These are phyloP conservation scores for Xenentodon cancila DNA, from an alignment of 2,797 vertebrate genomes.

Conservation along the genomic window DNA sequence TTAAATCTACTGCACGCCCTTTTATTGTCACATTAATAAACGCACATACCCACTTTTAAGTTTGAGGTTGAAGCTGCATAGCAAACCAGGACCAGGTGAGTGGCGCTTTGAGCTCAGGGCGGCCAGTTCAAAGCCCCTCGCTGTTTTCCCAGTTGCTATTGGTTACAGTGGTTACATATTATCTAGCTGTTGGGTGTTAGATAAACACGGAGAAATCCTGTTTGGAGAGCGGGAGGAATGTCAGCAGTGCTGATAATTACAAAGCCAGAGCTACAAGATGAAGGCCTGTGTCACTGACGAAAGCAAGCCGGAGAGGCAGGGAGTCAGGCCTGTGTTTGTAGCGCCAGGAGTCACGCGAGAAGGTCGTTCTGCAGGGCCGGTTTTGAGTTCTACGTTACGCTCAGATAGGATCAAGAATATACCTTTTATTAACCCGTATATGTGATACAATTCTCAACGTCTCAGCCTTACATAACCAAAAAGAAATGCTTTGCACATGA, in stretches of 20 bases:
- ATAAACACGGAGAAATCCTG: constrained; percentile 71
- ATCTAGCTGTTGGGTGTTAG: constrained; percentile 72
- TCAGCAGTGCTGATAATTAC: constrained; percentile 74
- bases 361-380: no score
- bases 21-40: no score
- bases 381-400: neutral
- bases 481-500: no score
- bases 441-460: no score
- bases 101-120: constrained; percentile 30
- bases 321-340: constrained; percentile 66
- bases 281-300: constrained; percentile 52
- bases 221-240: constrained; percentile 78
- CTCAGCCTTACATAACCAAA: no score
- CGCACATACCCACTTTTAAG: no score
- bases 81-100: constrained; percentile 24
- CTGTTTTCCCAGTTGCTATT: constrained; percentile 71
- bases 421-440: no score
- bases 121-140: constrained; percentile 49
- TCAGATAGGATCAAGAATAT: neutral
- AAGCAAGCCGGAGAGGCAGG: constrained; percentile 35
- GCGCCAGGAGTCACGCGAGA: neutral
- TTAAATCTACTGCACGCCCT: constrained; percentile 1
- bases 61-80: neutral
- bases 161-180: constrained; percentile 75
- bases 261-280: constrained; percentile 57